Base-by-base conservation (phyloP, 2,888 invertebrate species). In the Sarcophaga rosellei region DNA sequence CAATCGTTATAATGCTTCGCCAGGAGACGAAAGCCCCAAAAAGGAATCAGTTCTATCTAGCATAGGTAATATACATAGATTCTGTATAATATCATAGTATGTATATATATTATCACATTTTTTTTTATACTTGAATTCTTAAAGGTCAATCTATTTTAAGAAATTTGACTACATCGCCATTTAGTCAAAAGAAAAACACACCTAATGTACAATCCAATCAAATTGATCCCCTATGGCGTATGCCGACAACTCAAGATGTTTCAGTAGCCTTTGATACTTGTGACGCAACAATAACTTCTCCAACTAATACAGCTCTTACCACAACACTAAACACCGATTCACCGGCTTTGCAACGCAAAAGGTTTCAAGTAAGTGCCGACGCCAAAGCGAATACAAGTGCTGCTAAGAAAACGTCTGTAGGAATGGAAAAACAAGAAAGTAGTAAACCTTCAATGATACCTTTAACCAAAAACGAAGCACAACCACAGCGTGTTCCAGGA, bases 401-500 rank as follows among this genome's bases (percentile, higher is more conserved):
- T 5, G 80, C 83, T 6, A 86, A 81, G 61, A 84, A 81, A 72
- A 68, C 77, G 11, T 63, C 79, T 25, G 47, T 57, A 11, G 82
- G 73, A n/a, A 44, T 45, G 15, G 78, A 86, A 10, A 75, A 89
- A 44, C 82, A 79, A 23, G 86, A 84, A 17, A 81, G 57, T 21
- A 84, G 62, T 44, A 84, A 83, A 61, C 69, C 86, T 11, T 86
- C 89, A 21, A 84, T 89, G 45, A 89, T 89, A 77, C 87, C 90
- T 59, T 75, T 88, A 82, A 90, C 87, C 86, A 89, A 87, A 86
- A 81, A 75, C 69, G 90, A 90, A 53, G 80, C 86, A 20, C 88
- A 88, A 69, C 68, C 88, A 65, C 85, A 90, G 75, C 90, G 92
- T 86, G 88, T 92, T 90, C 95, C 95, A 65, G 96, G 96, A 87